phyloP scores from a whole-genome alignment of 2,113 vertebrate species.

The Oreotrochilus melanogaster region DNA sequence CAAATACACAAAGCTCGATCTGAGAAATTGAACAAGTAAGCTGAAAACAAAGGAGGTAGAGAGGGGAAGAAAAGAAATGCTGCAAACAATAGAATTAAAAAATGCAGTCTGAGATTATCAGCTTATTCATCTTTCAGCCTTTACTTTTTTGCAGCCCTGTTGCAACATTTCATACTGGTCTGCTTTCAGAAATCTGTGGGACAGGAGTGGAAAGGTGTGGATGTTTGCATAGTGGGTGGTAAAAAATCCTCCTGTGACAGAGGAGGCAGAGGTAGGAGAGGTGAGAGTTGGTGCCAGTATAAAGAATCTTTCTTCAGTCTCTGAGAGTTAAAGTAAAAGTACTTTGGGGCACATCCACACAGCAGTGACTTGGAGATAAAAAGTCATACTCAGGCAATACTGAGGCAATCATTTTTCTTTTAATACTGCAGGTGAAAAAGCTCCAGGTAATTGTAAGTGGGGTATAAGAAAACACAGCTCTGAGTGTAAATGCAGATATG shows the following conservation, averaged over 20 bases:
- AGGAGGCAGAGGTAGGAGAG: not conserved
- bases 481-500: not conserved
- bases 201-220: not conserved
- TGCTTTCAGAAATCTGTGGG: slow-evolving; percentile 47
- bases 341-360: not conserved
- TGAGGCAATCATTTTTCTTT: not conserved
- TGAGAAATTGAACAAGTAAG: not conserved
- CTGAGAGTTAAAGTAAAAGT: not conserved
- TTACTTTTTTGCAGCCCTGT: slow-evolving; percentile 1
- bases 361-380: not conserved
- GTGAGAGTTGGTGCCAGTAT: not conserved
- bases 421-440: not conserved
- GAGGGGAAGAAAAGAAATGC: not conserved
- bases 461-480: not conserved
- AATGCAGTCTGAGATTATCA: slow-evolving; percentile 16
- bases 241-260: not conserved
- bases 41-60: not conserved
- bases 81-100: slow-evolving; percentile 37
- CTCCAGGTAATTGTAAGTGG: not conserved
- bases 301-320: not conserved
- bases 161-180: slow-evolving; percentile 2
- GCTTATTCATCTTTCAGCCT: slow-evolving; percentile 13
- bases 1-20: not conserved
- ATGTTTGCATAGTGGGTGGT: not conserved
- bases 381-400: not conserved